phyloP scores from a whole-genome alignment of 2,113 vertebrate species.

The Electrona antarctica region DNA sequence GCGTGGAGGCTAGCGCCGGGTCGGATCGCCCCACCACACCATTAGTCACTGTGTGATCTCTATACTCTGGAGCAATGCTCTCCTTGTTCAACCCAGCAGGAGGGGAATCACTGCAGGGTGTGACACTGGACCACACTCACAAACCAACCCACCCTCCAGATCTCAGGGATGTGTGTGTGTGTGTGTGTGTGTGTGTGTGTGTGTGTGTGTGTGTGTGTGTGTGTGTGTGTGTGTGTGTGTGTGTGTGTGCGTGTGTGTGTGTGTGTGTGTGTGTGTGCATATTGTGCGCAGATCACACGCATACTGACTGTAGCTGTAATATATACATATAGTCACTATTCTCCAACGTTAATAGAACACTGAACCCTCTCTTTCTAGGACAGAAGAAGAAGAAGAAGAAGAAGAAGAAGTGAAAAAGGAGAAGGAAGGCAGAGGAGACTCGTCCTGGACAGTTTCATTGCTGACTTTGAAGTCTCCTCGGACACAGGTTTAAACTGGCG shows the following conservation, averaged over 20 bases:
- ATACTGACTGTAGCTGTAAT: not conserved
- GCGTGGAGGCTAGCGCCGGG: conserved; percentile 12
- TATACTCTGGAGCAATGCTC: conserved; percentile 28
- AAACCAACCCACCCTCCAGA: no score
- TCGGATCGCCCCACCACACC: conserved; percentile 12
- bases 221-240: not conserved
- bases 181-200: not conserved
- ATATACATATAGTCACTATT: no score
- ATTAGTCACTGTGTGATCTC: conserved; percentile 49
- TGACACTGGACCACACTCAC: no score
- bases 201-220: not conserved
- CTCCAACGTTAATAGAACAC: no score
- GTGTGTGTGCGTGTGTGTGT: not conserved
- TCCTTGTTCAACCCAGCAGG: no score
- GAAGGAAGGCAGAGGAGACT: not conserved
- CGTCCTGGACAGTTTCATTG: not conserved
- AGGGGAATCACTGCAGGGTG: no score
- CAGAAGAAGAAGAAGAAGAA: not conserved
- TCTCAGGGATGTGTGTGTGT: no score
- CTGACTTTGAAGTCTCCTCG: not conserved
- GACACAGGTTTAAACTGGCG: not conserved
- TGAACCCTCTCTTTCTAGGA: no score
- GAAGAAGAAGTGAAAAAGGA: not conserved
- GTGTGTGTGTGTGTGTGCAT: not conserved
- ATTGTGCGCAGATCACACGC: not conserved